These are phyloP conservation scores for Diarsia dahlii DNA, from an alignment of 2,888 invertebrate species.

Conservation along the genomic window DNA sequence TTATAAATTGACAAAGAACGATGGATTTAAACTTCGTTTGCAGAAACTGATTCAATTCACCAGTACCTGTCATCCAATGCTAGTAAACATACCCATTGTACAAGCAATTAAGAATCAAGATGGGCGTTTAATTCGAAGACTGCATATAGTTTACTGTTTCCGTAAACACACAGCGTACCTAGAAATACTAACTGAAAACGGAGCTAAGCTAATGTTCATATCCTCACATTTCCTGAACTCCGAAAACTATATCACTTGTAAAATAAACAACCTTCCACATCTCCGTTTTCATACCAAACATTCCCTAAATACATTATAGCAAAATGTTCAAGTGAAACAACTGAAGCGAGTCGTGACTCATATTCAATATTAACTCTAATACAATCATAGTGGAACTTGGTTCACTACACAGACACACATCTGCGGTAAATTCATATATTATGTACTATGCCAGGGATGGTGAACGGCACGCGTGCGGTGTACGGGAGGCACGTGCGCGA, in stretches of 20 bases:
- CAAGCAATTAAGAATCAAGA: neutral
- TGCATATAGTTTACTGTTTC: neutral
- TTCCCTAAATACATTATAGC: slow-evolving; percentile 33
- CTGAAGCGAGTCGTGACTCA: slow-evolving; percentile 37
- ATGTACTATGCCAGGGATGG: slow-evolving; percentile 12
- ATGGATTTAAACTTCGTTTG: neutral
- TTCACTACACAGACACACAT: slow-evolving; percentile 27
- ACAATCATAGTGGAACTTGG: slow-evolving; percentile 38
- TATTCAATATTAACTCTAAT: slow-evolving; percentile 42
- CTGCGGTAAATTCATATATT: slow-evolving; percentile 22
- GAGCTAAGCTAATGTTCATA: neutral
- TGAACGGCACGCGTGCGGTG: neutral
- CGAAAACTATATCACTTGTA: neutral
- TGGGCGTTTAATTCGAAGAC: neutral
- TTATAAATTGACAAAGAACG: neutral
- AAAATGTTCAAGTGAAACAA: slow-evolving; percentile 29
- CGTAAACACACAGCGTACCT: neutral
- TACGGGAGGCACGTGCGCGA: neutral
- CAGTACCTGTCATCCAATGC: neutral
- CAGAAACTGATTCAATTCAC: neutral
- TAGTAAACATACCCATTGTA: neutral
- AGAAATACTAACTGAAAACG: neutral
- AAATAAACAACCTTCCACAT: slow-evolving; percentile 8
- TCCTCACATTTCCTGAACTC: slow-evolving; percentile 9
- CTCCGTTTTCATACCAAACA: slow-evolving; percentile 15